Percentiles rank a stretch among this genome's conserved stretches.
phyloP scores from a whole-genome alignment of 1,140 invertebrate genomes.

The Condylostylus longicornis region DNA sequence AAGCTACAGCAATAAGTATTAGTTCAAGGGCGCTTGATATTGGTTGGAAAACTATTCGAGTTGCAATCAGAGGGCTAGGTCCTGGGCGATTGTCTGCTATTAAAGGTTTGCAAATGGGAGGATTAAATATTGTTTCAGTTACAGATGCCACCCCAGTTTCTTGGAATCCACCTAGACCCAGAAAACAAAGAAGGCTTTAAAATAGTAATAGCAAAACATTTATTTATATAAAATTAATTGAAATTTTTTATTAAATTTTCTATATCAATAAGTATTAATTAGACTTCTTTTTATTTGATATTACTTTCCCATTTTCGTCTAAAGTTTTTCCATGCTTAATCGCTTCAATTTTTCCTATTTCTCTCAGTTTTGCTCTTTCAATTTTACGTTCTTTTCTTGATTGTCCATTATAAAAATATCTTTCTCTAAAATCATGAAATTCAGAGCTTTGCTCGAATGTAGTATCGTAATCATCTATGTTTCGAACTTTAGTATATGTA shows the following conservation, averaged over 20 bases:
- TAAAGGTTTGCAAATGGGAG: conserved; percentile 81
- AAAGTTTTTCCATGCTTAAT: conserved; percentile 20
- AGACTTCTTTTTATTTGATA: conserved; percentile 24
- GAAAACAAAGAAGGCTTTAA: conserved; percentile 61
- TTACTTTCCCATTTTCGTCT: conserved; percentile 15
- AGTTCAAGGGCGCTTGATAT: conserved; percentile 43
- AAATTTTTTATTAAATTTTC: no score
- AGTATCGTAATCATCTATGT: conserved; percentile 6
- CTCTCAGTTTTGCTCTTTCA: conserved; percentile 16
- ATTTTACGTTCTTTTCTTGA: conserved; percentile 39
- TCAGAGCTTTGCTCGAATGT: conserved; percentile 12
- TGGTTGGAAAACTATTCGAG: conserved; percentile 57
- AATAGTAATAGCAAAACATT: no score
- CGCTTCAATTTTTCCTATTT: conserved; percentile 22
- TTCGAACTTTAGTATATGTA: conserved; percentile 69
- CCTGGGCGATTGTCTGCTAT: conserved; percentile 81
- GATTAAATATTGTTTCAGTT: conserved; percentile 75
- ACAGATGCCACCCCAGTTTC: conserved; percentile 76
- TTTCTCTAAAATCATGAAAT: conserved; percentile 19
- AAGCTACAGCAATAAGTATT: conserved; percentile 67
- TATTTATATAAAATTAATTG: no score
- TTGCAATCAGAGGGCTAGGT: conserved; percentile 65
- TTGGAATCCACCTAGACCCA: conserved; percentile 56
- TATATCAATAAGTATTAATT: no score
- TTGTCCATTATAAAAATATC: conserved; percentile 49